Evolutionary conservation across 1,140 invertebrate genomes (phyloP), one percentile per base, ranked within the genome.

Genomic region (Orchesella cincta): DNA sequence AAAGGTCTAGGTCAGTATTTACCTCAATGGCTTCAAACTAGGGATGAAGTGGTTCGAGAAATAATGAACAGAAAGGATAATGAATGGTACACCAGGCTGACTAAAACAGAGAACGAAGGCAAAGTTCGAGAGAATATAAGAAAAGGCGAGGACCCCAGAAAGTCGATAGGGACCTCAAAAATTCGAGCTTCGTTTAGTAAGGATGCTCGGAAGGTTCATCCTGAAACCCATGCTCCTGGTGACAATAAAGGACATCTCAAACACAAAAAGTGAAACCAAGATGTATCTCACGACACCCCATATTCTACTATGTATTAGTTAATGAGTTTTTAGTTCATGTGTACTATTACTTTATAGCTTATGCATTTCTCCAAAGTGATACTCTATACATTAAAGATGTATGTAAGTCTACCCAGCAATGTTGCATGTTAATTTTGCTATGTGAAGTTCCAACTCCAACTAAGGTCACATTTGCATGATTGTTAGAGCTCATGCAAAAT

Each of bases 1-100:
- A 14, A 18, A 26, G 71, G 71, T 36, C 26, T 73, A 16, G 71
- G 39, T n/a, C 2, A 36, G 2, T 36, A 46, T 23, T 46, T 51
- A 3, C 36, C 71, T 16, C 34, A 46, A 14, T 73, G 71, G 71
- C 71, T 36, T 35, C 14, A 46, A 36, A 31, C 71, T 34, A 46
- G 71, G 29, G 71, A 71, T 36, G 71, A 73, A 26, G 46, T 73
- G 3, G 20, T 73, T 31, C 31, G 26, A 5, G 62, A 67, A 8
- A 67, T 67, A 12, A 29, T 67, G 62, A 14, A 2, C 8, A 18
- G 26, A 8, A 67, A 29, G 62, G 31, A 33, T 31, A 14, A 2
- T 29, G 29, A 67, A 12, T 12, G 62, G 8, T 33, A 67, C 62
- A 14, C 8, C 3, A 67, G 33, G 5, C 31, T 67, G 1, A 3